phyloP scores from a whole-genome alignment of 2,888 invertebrate genomes.

The Arge pagana region DNA sequence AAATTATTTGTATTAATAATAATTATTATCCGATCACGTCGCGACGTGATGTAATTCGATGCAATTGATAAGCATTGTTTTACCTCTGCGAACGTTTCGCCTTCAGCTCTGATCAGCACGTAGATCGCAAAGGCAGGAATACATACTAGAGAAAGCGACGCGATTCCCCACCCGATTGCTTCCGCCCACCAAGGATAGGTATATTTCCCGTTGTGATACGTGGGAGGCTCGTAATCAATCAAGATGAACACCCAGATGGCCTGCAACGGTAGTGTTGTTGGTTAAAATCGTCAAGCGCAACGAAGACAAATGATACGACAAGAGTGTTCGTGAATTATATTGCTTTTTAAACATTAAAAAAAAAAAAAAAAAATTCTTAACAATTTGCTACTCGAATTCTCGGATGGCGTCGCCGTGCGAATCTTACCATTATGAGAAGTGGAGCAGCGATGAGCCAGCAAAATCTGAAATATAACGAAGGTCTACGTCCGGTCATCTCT shows the following conservation, averaged over 20 bases:
- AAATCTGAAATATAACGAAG: slow-evolving; percentile 80
- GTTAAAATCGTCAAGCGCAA: too few relatives aligned
- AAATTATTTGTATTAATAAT: slow-evolving; percentile 45
- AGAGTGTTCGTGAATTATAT: too few relatives aligned
- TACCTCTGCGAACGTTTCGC: slow-evolving; percentile 75
- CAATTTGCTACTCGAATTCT: too few relatives aligned
- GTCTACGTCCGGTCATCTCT: slow-evolving; percentile 85
- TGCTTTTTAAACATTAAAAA: too few relatives aligned
- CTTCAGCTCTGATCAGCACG: slow-evolving; percentile 72
- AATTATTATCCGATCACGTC: too few relatives aligned
- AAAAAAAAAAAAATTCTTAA: slow-evolving; percentile 17
- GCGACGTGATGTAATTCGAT: too few relatives aligned
- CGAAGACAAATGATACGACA: too few relatives aligned
- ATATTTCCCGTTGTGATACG: slow-evolving; percentile 79
- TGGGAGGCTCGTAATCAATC: slow-evolving; percentile 85
- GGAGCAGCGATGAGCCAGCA: slow-evolving; percentile 87
- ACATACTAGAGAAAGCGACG: slow-evolving; percentile 80
- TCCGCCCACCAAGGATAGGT: slow-evolving; percentile 85
- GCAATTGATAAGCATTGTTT: slow-evolving; percentile 28
- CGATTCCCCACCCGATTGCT: slow-evolving; percentile 84
- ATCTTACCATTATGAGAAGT: slow-evolving; percentile 72
- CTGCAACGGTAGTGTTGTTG: slow-evolving; percentile 57
- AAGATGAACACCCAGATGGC: slow-evolving; percentile 87
- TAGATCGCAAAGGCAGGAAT: slow-evolving; percentile 83
- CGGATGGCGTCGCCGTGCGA: too few relatives aligned